Base-by-base conservation (phyloP, 2,797 vertebrate genomes). In the Typhlichthys subterraneus region DNA sequence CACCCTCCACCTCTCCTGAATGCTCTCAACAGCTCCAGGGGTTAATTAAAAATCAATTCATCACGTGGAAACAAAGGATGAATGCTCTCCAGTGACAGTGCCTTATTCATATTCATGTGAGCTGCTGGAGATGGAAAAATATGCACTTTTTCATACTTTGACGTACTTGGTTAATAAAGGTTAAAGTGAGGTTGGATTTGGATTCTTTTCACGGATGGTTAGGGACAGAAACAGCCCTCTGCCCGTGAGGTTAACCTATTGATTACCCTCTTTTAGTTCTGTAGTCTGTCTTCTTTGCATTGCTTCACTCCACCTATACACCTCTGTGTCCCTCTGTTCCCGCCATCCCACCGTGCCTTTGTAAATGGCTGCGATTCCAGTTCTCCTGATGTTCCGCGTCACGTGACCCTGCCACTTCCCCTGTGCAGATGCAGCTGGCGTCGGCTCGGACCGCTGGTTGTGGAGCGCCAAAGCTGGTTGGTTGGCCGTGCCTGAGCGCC, bases 21-120 rank as follows among this genome's bases (percentile, higher is more conserved):
- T 70, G 69, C 76, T 82, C 65, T 76, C 57, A n/a, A 14, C 72
- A 75, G 84, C 76, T 81, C 75, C 75, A 72, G 79, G 75, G 84
- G 86, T 89, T 90, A 88, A 88, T 91, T 88, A 83, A 82, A 86
- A 85, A 88, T 86, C 81, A 73, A 86, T 87, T 88, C 69, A 86
- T 87, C 74, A 76, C 70, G 65, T 85, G 74, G 76, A 85, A 87
- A 82, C 77, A 85, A 76, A 85, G 31, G 38, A 82, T 79, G 60
- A 15, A 53, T 15, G 51, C 72, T 80, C 68, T 79, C 69, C 54
- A 61, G 52, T 79, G 65, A 70, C 67, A 23, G 38, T 4, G 23
- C 14, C 51, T 81, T 67, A 78, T 82, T 85, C 73, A 70, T 75
- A 70, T 82, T 73, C 57, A 63, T 79, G 85, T 77, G 50, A 57